Conservation (phyloP, 1,140 invertebrate species). For the Halesus radiatus region DNA sequence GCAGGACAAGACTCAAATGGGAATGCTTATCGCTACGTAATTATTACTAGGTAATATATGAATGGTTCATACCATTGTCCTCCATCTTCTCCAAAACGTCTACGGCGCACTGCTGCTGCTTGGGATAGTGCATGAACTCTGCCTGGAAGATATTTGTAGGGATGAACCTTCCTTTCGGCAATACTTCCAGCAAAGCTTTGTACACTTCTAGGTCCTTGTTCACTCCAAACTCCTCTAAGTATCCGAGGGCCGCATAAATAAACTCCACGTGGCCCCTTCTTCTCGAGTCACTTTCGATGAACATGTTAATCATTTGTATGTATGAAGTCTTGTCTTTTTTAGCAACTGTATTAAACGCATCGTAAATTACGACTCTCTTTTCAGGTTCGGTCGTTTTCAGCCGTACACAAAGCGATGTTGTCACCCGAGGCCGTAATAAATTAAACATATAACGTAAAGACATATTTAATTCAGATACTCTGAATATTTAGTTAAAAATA, state of each 20-base stretch:
- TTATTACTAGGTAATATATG: no score
- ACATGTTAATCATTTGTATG: conserved; percentile 81
- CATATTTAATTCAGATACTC: conserved; percentile 24
- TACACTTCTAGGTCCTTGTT: conserved; percentile 93
- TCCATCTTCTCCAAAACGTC: conserved; percentile 94
- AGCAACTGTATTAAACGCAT: conserved; percentile 71
- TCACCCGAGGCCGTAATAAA: conserved; percentile 34
- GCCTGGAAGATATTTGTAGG: conserved; percentile 85
- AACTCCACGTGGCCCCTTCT: conserved; percentile 92
- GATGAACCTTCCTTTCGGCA: conserved; percentile 93
- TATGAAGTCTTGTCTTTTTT: conserved; percentile 83
- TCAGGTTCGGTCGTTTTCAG: conserved; percentile 47
- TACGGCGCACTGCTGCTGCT: conserved; percentile 93
- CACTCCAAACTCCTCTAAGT: conserved; percentile 93
- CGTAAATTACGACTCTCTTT: conserved; percentile 63
- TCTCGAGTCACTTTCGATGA: conserved; percentile 73
- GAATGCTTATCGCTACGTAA: no score
- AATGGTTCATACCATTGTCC: conserved; percentile 76
- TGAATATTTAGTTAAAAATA: not conserved
- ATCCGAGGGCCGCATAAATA: conserved; percentile 88
- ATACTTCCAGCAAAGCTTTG: conserved; percentile 89
- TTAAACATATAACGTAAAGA: conserved; percentile 38
- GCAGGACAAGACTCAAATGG: no score
- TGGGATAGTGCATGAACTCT: conserved; percentile 93
- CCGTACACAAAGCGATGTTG: not conserved